phyloP scores from a whole-genome alignment of 2,797 vertebrate genomes.

The Cossypha heuglini region DNA sequence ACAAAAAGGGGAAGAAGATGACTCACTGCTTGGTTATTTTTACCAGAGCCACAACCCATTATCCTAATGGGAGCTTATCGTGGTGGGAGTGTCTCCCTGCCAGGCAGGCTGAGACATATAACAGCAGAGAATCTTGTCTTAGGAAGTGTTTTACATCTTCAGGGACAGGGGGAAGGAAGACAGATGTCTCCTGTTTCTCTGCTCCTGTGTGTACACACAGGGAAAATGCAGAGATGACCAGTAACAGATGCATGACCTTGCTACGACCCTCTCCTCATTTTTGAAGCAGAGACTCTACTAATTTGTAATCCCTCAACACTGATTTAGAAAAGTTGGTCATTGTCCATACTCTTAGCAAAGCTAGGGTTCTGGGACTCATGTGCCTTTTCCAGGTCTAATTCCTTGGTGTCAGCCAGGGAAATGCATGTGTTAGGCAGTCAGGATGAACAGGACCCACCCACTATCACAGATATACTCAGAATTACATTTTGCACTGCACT shows the following conservation, averaged over 20 bases:
- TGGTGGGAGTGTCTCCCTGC: background rate
- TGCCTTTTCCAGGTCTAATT: background rate
- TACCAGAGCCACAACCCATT: background rate
- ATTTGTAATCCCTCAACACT: background rate
- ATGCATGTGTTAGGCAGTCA: background rate
- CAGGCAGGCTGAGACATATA: background rate
- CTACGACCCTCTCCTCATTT: background rate
- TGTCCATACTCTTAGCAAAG: background rate
- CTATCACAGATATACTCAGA: background rate
- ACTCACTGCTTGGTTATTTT: constrained; percentile 42
- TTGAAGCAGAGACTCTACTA: background rate
- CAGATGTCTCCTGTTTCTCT: background rate
- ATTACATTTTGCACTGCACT: background rate
- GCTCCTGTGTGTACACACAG: accelerated
- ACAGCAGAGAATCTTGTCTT: background rate
- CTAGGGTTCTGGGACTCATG: accelerated
- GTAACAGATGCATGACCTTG: background rate
- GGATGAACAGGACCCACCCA: background rate
- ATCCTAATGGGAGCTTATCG: background rate
- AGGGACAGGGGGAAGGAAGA: background rate
- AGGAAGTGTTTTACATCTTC: background rate
- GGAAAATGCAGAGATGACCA: background rate
- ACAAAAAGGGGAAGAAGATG: background rate
- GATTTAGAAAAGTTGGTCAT: background rate
- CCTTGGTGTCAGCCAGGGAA: background rate